These are phyloP conservation scores for Muraenolepis orangiensis DNA, from an alignment of 2,797 vertebrate genomes.

Conservation along the genomic window DNA sequence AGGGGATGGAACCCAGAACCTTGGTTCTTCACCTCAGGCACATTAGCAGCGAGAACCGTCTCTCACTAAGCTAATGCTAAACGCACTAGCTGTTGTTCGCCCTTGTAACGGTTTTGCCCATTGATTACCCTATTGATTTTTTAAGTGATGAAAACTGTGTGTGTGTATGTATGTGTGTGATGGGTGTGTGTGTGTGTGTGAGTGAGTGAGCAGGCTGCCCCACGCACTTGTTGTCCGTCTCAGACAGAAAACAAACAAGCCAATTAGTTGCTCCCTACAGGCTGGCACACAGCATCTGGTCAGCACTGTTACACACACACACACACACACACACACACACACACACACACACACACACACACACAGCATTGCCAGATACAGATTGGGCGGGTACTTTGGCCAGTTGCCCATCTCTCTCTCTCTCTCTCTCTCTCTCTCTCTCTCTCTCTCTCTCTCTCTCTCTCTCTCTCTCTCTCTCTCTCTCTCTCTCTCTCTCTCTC, in stretches of 20 bases:
- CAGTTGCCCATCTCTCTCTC: background rate
- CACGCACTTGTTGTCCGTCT: conserved; percentile 50
- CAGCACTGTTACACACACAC: conserved; percentile 25
- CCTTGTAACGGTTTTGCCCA: background rate
- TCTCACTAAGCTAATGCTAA: too few species aligned
- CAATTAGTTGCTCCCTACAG: conserved; percentile 61
- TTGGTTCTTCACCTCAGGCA: too few species aligned
- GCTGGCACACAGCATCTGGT: conserved; percentile 56
- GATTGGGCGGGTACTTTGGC: background rate
- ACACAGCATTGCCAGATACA: background rate
- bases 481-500: conserved; percentile 1
- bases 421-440: conserved; percentile 13
- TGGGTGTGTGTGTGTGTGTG: conserved; percentile 20
- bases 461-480: conserved; percentile 17
- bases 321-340: conserved; percentile 1
- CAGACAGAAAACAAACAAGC: conserved; percentile 57
- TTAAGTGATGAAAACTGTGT: conserved; percentile 11
- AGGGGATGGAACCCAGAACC: too few species aligned
- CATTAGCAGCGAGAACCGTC: too few species aligned
- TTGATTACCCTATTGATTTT: background rate
- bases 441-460: conserved; percentile 11
- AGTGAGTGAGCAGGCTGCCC: conserved; percentile 29
- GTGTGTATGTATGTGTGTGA: conserved; percentile 3
- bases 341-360: background rate
- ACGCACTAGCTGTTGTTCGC: background rate